These are phyloP conservation scores for Psammodynastes pulverulentus DNA, from an alignment of 2,113 vertebrate species.

Conservation along the genomic window DNA sequence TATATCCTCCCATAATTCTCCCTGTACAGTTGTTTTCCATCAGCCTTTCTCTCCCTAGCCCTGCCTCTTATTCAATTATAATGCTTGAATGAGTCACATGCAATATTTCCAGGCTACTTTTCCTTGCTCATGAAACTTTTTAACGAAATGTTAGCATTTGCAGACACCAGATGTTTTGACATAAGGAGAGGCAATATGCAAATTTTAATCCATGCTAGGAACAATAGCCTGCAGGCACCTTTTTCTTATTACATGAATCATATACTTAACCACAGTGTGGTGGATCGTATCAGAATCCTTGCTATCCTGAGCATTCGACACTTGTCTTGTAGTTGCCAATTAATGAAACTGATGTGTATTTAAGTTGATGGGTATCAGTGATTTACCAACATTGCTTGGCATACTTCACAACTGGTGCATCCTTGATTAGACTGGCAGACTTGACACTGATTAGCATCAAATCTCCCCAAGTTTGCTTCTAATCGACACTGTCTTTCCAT, in stretches of 20 bases:
- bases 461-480: conserved; percentile 42
- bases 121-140: conserved; percentile 71
- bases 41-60: conserved; percentile 58
- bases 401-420: conserved; percentile 43
- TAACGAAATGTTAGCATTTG: conserved; percentile 72
- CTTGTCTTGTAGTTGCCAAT: conserved; percentile 68
- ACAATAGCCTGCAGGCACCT: conserved; percentile 75
- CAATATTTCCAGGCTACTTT: conserved; percentile 70
- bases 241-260: conserved; percentile 75
- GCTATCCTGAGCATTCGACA: conserved; percentile 56
- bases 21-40: conserved; percentile 53
- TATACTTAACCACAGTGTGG: conserved; percentile 71
- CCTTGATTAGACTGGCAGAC: conserved; percentile 51
- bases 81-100: conserved; percentile 67
- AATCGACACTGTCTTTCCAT: conserved; percentile 37
- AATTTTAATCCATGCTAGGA: conserved; percentile 75
- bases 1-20: conserved; percentile 47
- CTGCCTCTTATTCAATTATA: conserved; percentile 71
- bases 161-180: conserved; percentile 79
- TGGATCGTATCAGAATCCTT: conserved; percentile 68
- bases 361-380: conserved; percentile 59
- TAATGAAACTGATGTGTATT: conserved; percentile 68
- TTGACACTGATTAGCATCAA: conserved; percentile 39
- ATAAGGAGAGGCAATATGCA: conserved; percentile 78
- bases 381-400: conserved; percentile 54